These are phyloP conservation scores for Diloba caeruleocephala DNA, from an alignment of 2,888 invertebrate genomes.

Conservation along the genomic window DNA sequence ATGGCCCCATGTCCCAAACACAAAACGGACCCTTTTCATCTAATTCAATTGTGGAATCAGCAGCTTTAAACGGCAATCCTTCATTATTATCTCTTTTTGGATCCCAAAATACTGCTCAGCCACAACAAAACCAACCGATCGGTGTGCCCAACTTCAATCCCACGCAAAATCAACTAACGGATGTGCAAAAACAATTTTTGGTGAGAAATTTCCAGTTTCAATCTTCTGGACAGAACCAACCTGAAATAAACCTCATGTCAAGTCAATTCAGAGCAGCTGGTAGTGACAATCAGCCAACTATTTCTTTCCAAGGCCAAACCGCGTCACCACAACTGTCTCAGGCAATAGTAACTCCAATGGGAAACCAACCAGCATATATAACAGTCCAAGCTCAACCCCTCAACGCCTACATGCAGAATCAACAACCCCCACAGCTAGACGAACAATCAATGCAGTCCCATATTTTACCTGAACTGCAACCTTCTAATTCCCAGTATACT, in stretches of 20 bases:
- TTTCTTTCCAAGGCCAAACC: conserved; percentile 14
- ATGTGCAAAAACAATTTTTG: conserved; percentile 51
- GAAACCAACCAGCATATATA: conserved; percentile 50
- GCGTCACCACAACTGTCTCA: conserved; percentile 33
- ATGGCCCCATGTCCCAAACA: conserved; percentile 21
- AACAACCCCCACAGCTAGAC: conserved; percentile 32
- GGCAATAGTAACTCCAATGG: conserved; percentile 36
- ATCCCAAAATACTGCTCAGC: conserved; percentile 38
- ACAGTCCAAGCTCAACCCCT: conserved; percentile 57
- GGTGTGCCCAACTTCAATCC: conserved; percentile 32
- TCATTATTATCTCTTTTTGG: conserved; percentile 43
- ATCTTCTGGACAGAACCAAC: conserved; percentile 34
- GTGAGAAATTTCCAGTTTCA: conserved; percentile 43
- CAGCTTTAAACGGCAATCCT: conserved; percentile 41
- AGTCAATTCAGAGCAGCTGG: conserved; percentile 21
- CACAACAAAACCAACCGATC: conserved; percentile 40
- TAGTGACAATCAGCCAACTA: conserved; percentile 19
- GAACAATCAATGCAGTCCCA: conserved; percentile 54
- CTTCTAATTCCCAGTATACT: conserved; percentile 24
- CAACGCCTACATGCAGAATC: conserved; percentile 35
- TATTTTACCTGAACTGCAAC: conserved; percentile 57
- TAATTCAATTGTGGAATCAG: conserved; percentile 42
- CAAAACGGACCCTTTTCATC: conserved; percentile 24
- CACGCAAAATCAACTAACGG: conserved; percentile 44
- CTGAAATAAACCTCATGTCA: conserved; percentile 15